Base-by-base conservation (phyloP, 2,888 invertebrate genomes). In the Drosophila anceps region DNA sequence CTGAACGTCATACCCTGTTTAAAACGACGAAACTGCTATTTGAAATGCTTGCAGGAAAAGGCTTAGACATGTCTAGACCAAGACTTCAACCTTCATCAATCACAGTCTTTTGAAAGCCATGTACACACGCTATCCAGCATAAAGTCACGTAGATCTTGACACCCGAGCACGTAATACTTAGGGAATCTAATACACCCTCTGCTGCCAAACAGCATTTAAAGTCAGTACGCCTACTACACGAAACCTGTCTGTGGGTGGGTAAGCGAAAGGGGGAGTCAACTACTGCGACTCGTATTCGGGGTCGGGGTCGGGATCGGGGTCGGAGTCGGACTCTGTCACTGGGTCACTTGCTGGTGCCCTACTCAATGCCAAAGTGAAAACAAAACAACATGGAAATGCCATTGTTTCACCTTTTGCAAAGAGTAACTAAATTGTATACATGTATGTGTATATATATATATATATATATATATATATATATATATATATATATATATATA, bases 371-470 rank as follows among this genome's bases (percentile, higher is more conserved):
- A 69, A 67, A 65, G 63, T 58, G 67, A 70, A 73, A 82, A 68
- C 70, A 66, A 64, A 63, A 60, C 70, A 72, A 84, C 80, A 82
- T 72, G 83, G 76, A 76, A 82, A 72, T 62, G 33, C 69, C 80
- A 83, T 83, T 79, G 80, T 69, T 70, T 60, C 54, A 68, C 59
- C 60, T 75, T 33, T 84, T 70, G 69, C 66, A 41, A 46, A 69
- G 54, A 61, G 53, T 43, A 44, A 62, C 9, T 33, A 20, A 20
- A 20, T 50, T 13, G 4, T 46, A 18, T 27, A n/a, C n/a, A n/a
- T n/a, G n/a, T n/a, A n/a, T n/a, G n/a, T n/a, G n/a, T 46, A 8
- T 12, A 59, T 31, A 46, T 59, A 6, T 12, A 27, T 12, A 15
- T 39, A 2, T 31, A 12, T 24, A 15, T 20, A 24, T 41, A 65